Conservation (phyloP, 2,888 invertebrate genomes). For the Mamestra brassicae region DNA sequence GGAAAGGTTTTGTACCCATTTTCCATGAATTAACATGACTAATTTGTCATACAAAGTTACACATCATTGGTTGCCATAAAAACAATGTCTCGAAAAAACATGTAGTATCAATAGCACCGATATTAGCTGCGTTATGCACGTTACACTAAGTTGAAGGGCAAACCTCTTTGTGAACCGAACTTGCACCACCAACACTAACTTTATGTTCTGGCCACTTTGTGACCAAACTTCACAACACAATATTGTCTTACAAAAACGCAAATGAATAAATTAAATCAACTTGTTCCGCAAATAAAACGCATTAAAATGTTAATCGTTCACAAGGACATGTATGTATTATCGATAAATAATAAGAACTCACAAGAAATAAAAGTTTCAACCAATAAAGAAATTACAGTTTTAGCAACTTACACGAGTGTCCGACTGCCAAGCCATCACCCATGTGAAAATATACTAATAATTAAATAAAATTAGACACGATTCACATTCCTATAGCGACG, state of each 20-base stretch:
- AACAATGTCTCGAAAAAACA: constrained; percentile 10
- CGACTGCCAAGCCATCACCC: constrained; percentile 91
- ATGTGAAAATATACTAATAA: constrained; percentile 88
- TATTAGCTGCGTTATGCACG: constrained; percentile 35
- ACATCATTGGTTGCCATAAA: constrained; percentile 22
- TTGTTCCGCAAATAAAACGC: constrained; percentile 76
- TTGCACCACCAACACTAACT: constrained; percentile 55
- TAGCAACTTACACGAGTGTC: constrained; percentile 87
- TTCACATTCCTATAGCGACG: constrained; percentile 86
- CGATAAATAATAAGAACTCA: constrained; percentile 49
- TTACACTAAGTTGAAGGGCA: constrained; percentile 68
- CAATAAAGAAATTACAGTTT: constrained; percentile 61
- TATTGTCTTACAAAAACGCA: constrained; percentile 65
- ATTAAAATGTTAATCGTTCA: constrained; percentile 83
- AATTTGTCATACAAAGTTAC: constrained; percentile 14
- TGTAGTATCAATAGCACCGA: constrained; percentile 20
- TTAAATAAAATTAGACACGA: constrained; percentile 83
- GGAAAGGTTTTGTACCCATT: background rate
- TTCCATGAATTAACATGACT: constrained; percentile 31
- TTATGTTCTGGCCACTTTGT: constrained; percentile 49
- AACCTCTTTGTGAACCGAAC: constrained; percentile 72
- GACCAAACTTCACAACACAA: constrained; percentile 56
- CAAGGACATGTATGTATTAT: constrained; percentile 80
- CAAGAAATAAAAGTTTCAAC: constrained; percentile 45
- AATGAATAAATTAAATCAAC: constrained; percentile 72